These are phyloP conservation scores for Pelvicachromis taeniatus DNA, from an alignment of 2,113 vertebrate species.

Conservation along the genomic window DNA sequence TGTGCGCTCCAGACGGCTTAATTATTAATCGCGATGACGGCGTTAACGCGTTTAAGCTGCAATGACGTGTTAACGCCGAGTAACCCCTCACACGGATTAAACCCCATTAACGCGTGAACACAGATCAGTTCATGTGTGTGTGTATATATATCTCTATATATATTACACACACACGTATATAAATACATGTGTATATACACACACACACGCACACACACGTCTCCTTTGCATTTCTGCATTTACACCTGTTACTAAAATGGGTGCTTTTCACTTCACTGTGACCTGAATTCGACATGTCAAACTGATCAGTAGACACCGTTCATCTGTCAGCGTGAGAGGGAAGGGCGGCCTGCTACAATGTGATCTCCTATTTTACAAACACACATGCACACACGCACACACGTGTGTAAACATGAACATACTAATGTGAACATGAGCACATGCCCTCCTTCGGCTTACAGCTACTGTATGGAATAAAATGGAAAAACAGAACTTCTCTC, in stretches of 20 bases:
- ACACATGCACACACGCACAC: background rate
- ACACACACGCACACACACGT: background rate
- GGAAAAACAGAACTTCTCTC: constrained; percentile 25
- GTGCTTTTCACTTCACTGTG: background rate
- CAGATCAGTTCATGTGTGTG: too few relatives aligned
- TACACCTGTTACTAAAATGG: background rate
- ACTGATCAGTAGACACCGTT: background rate
- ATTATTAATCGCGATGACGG: too few relatives aligned
- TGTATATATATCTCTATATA: background rate
- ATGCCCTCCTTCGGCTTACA: constrained; percentile 46
- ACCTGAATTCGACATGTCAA: background rate
- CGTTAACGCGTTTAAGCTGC: too few relatives aligned
- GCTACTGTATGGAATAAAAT: constrained; percentile 24
- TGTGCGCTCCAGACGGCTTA: too few relatives aligned
- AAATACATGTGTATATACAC: fast-evolving
- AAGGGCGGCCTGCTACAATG: background rate
- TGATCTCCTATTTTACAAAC: background rate
- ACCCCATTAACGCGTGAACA: too few relatives aligned
- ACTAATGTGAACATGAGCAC: background rate
- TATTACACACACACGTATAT: background rate
- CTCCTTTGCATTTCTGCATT: background rate
- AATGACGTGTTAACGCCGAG: too few relatives aligned
- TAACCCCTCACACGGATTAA: too few relatives aligned
- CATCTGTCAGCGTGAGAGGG: background rate
- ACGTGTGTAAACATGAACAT: background rate